Percentiles rank a stretch among this genome's conserved stretches.
Evolutionary conservation across 2,113 vertebrate genomes (phyloP).

Genomic region (Dicaeum eximium): DNA sequence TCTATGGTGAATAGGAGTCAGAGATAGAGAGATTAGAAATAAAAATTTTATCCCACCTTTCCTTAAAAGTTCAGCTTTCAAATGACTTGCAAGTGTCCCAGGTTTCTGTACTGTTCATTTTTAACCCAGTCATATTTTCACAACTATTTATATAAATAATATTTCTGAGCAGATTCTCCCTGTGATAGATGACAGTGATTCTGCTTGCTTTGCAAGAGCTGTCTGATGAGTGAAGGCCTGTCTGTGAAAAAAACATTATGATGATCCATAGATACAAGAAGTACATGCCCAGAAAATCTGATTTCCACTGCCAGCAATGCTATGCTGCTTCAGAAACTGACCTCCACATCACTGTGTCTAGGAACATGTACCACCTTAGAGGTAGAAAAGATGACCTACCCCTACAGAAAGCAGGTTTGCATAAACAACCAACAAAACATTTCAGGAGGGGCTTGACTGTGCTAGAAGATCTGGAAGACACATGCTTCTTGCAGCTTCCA

Average conservation of each 20-base stretch:
- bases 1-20: not conserved
- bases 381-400: not conserved
- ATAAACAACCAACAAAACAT: not conserved
- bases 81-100: not conserved
- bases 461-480: not conserved
- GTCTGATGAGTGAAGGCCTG: not conserved
- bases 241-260: not conserved
- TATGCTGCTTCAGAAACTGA: not conserved
- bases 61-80: not conserved
- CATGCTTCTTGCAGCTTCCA: not conserved
- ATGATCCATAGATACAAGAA: not conserved
- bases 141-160: not conserved
- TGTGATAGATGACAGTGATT: not conserved
- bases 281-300: not conserved
- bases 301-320: not conserved
- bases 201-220: not conserved
- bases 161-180: not conserved
- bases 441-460: not conserved
- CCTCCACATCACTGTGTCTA: not conserved
- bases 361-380: not conserved
- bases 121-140: not conserved
- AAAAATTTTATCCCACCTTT: not conserved
- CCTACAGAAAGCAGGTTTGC: not conserved
- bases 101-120: not conserved
- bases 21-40: not conserved